These are phyloP conservation scores for Petaurus breviceps DNA, from an alignment of 2,113 vertebrate species.

Conservation along the genomic window DNA sequence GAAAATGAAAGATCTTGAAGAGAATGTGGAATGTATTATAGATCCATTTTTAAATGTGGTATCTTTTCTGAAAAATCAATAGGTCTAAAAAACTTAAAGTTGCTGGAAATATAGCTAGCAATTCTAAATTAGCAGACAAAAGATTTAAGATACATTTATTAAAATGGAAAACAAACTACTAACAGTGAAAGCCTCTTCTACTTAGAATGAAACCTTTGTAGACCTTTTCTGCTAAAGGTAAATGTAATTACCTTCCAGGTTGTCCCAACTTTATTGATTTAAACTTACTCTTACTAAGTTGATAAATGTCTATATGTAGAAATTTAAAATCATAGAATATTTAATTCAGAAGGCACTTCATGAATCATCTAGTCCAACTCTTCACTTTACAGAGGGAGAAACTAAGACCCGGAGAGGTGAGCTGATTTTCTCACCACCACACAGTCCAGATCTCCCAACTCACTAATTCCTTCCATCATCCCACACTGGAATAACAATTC, in stretches of 20 bases:
- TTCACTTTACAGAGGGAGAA: neutral
- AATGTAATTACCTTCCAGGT: neutral
- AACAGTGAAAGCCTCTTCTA: constrained; percentile 25
- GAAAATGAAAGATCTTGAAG: constrained; percentile 64
- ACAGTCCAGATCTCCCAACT: neutral
- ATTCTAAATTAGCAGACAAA: constrained; percentile 55
- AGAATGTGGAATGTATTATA: constrained; percentile 57
- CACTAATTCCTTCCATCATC: neutral
- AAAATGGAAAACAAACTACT: constrained; percentile 40
- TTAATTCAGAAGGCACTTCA: neutral
- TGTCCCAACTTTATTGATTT: neutral
- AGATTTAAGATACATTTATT: constrained; percentile 51
- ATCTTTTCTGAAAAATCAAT: constrained; percentile 69
- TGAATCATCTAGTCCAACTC: neutral
- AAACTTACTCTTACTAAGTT: neutral
- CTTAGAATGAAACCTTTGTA: constrained; percentile 4
- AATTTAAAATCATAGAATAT: neutral
- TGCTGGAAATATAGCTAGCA: constrained; percentile 45
- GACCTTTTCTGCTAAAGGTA: neutral
- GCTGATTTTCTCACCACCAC: neutral
- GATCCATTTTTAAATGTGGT: constrained; percentile 67
- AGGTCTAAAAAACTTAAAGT: constrained; percentile 2
- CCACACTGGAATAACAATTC: neutral
- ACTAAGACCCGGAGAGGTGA: neutral
- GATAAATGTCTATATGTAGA: neutral